These are phyloP conservation scores for Pica pica DNA, from an alignment of 2,113 vertebrate genomes.

Conservation along the genomic window DNA sequence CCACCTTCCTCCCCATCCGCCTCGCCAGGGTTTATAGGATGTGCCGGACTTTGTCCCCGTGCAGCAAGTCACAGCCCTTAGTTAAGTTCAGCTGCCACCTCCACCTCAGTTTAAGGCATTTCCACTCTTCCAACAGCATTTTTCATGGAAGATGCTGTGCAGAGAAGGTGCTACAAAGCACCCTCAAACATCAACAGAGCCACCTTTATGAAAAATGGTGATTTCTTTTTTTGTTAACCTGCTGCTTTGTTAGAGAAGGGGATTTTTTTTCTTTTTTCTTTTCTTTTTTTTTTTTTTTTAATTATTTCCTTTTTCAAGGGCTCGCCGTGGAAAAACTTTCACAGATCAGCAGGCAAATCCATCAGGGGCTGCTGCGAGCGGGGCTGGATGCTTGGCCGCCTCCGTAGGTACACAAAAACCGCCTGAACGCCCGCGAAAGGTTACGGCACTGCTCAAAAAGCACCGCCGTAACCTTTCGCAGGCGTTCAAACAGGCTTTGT, in stretches of 20 bases:
- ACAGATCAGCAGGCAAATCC: conserved; percentile 44
- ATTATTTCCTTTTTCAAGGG: neutral
- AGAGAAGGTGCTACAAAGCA: neutral
- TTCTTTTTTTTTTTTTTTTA: neutral
- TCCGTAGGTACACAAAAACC: conserved; percentile 9
- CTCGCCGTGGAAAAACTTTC: neutral
- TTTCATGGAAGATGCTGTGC: neutral
- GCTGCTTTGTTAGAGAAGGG: neutral
- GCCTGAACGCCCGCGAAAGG: conserved; percentile 23
- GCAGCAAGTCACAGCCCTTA: neutral
- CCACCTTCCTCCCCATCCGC: neutral
- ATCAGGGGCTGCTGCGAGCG: neutral
- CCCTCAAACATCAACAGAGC: neutral
- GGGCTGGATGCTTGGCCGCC: neutral
- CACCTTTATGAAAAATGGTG: neutral
- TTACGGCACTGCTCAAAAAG: neutral
- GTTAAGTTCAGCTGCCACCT: neutral
- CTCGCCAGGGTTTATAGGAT: neutral
- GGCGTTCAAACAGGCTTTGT: neutral
- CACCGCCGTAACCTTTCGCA: neutral
- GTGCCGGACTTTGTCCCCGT: neutral
- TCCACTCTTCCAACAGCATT: neutral
- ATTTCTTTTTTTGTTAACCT: neutral
- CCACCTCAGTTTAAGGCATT: neutral
- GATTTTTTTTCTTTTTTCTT: neutral